Conservation (phyloP, 2,113 vertebrate genomes). For the Calonectris borealis region DNA sequence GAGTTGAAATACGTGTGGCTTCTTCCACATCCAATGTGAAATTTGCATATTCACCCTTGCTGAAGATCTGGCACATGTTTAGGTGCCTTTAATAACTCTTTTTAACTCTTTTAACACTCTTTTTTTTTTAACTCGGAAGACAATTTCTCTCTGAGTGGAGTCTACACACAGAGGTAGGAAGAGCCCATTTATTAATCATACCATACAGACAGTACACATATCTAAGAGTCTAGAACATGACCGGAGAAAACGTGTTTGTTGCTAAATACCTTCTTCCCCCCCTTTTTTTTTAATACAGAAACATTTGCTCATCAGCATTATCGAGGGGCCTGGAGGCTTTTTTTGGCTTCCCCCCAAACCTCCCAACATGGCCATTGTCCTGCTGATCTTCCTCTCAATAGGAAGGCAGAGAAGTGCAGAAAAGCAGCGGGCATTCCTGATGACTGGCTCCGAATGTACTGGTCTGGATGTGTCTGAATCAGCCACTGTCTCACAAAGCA, state of each 20-base stretch:
- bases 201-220: background rate
- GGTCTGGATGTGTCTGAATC: background rate
- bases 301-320: background rate
- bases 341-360: background rate
- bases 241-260: background rate
- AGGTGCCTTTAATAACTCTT: background rate
- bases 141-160: background rate
- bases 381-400: conserved; percentile 32
- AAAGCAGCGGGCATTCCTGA: background rate
- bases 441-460: conserved; percentile 32
- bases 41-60: background rate
- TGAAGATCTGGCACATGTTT: background rate
- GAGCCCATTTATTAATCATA: background rate
- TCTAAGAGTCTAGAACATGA: background rate
- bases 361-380: background rate
- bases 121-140: background rate
- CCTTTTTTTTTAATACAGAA: background rate
- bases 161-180: background rate
- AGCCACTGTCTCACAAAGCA: background rate
- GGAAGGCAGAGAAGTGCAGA: background rate
- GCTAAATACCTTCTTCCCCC: background rate
- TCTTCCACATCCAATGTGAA: background rate
- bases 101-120: background rate
- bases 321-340: background rate
- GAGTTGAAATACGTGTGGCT: background rate